phyloP scores from a whole-genome alignment of 2,888 invertebrate genomes.

The Harpalus rubripes region DNA sequence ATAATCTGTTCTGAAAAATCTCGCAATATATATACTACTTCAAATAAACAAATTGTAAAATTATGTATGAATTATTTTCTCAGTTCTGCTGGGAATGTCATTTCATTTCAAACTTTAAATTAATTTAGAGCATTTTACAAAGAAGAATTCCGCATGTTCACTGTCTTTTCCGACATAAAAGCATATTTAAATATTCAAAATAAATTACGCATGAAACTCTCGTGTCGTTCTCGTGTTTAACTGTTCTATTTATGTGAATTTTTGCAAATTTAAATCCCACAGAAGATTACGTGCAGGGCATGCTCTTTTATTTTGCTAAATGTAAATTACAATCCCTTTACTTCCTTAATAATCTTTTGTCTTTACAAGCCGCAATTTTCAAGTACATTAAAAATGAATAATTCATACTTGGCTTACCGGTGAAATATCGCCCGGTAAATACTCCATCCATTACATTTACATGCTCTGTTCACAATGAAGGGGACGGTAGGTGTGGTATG shows the following conservation, averaged over 20 bases:
- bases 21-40: too few relatives aligned
- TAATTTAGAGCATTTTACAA: background rate
- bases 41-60: too few relatives aligned
- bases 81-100: too few relatives aligned
- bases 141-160: background rate
- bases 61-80: too few relatives aligned
- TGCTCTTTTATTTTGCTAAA: slow-evolving; percentile 22
- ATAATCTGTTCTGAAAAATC: too few relatives aligned
- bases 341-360: slow-evolving; percentile 53
- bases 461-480: background rate
- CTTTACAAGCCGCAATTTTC: slow-evolving; percentile 27
- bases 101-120: background rate
- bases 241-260: background rate
- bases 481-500: too few relatives aligned
- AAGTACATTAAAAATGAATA: slow-evolving; percentile 47
- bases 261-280: slow-evolving; percentile 18
- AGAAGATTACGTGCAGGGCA: slow-evolving; percentile 7
- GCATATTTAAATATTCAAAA: slow-evolving; percentile 4
- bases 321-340: slow-evolving; percentile 49
- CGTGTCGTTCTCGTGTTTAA: background rate
- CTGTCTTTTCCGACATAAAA: background rate
- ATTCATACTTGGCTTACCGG: slow-evolving; percentile 28
- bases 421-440: slow-evolving; percentile 14
- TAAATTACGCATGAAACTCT: slow-evolving; percentile 18
- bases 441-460: slow-evolving; percentile 34